These are phyloP conservation scores for Meliscaeva auricollis DNA, from an alignment of 2,888 invertebrate species.

Conservation along the genomic window DNA sequence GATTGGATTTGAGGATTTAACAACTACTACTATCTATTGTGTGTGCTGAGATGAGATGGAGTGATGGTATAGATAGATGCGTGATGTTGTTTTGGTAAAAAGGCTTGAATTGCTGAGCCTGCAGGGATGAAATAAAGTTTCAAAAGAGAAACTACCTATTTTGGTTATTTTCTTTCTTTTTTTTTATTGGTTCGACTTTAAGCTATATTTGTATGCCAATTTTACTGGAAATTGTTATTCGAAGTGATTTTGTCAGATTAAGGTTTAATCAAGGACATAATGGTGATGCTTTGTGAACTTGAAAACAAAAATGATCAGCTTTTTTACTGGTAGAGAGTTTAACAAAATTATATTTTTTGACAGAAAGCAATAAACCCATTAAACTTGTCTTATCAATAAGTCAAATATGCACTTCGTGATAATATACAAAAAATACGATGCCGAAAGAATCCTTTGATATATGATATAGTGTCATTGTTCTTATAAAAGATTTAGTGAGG, in stretches of 20 bases:
- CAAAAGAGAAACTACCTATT: neutral
- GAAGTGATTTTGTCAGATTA: conserved; percentile 41
- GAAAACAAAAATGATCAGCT: neutral
- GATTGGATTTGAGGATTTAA: conserved; percentile 62
- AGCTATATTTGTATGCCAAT: neutral
- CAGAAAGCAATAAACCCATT: too few species aligned
- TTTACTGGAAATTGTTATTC: conserved; percentile 25
- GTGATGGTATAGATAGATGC: neutral
- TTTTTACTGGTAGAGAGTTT: too few species aligned
- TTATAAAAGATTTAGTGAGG: too few species aligned
- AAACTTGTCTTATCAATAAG: too few species aligned
- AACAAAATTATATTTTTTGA: too few species aligned
- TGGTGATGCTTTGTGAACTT: conserved; percentile 1
- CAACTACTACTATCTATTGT: too few species aligned
- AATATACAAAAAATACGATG: too few species aligned
- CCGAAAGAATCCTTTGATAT: too few species aligned
- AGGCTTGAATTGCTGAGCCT: conserved; percentile 64
- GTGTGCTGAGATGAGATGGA: neutral
- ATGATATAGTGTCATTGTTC: too few species aligned
- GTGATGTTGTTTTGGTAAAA: neutral
- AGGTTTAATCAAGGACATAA: conserved; percentile 54
- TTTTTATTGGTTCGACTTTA: neutral
- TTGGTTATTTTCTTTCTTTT: neutral
- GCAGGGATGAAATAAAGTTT: neutral
- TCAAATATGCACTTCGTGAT: too few species aligned